Base-by-base conservation (phyloP, 1,140 invertebrate genomes). In the Cyrtorhinus lividipennis region DNA sequence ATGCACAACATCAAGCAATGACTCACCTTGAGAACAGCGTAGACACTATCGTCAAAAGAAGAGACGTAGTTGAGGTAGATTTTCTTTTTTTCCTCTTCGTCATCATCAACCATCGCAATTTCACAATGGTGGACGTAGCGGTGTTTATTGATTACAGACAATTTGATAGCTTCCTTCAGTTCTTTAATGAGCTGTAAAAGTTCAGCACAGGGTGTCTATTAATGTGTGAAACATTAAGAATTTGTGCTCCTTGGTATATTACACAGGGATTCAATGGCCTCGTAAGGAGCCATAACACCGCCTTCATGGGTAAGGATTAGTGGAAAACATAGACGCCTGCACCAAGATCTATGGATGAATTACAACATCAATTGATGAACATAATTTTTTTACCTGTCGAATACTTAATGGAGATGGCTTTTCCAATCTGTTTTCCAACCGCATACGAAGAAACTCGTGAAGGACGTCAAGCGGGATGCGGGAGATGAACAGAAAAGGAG, bases 361-460 rank as follows among this genome's bases (percentile, higher is more conserved):
- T n/a, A n/a, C n/a, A n/a, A n/a, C n/a, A n/a, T n/a, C n/a, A n/a
- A n/a, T n/a, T n/a, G n/a, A n/a, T n/a, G n/a, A n/a, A n/a, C n/a
- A n/a, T n/a, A n/a, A 38, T 38, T 8, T 8, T 38, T 15, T 15
- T 38, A 81, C 80, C 76, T 90, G 88, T 70, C 87, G 80, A 27
- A 94, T 82, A 67, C 90, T 92, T 15, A 93, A 78, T 10, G 84
- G 81, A 59, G 90, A 92, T 1, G 91, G 92, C 62, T 89, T 84
- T 24, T 84, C 82, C 0, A 88, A 88, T 66, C 85, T 83, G 53
- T 90, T 86, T 69, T 94, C 89, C 27, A 94, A 76, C 62, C 90
- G 75, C 75, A 95, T 82, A 26, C 81, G 74, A 26, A 95, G 74
- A 74, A 90, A 94, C 73, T 94, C 90, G 68, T 94, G 87, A 64